Evolutionary conservation across 2,888 invertebrate genomes (phyloP).

Genomic region (Eilema depressum): DNA sequence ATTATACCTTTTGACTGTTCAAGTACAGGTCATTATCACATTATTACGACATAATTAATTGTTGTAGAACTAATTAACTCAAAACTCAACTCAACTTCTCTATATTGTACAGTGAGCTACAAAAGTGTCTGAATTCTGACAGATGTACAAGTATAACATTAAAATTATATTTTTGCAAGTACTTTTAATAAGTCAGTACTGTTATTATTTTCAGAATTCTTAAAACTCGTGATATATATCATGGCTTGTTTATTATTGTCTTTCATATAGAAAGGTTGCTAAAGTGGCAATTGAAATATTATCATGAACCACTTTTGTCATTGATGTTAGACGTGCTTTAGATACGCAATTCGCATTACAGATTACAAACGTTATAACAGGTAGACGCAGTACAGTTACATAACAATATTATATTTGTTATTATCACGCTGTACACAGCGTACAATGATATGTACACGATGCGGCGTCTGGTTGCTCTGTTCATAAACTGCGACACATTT

Average conservation of each 20-base stretch:
- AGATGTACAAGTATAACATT: background rate
- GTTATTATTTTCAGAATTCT: background rate
- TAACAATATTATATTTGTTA: background rate
- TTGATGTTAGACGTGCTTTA: background rate
- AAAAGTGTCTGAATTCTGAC: background rate
- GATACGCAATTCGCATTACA: background rate
- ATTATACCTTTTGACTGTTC: background rate
- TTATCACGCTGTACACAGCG: conserved; percentile 7
- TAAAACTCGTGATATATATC: background rate
- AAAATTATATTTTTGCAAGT: background rate
- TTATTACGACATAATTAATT: no score
- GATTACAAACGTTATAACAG: background rate
- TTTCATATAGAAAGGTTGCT: background rate
- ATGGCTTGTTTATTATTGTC: background rate
- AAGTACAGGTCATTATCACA: no score
- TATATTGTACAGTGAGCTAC: background rate
- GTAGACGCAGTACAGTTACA: conserved; percentile 9
- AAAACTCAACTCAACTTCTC: no score
- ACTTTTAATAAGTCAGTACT: background rate
- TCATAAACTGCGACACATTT: conserved; percentile 14
- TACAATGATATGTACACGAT: conserved; percentile 6
- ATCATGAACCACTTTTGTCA: background rate
- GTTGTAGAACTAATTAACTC: no score
- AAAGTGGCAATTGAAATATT: background rate
- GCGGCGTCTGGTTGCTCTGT: conserved; percentile 11